A percentile compares a stretch with the other conserved stretches of the same genome.
These are phyloP conservation scores for Anabas testudineus DNA, from an alignment of 2,797 vertebrate species.

Conservation along the genomic window DNA sequence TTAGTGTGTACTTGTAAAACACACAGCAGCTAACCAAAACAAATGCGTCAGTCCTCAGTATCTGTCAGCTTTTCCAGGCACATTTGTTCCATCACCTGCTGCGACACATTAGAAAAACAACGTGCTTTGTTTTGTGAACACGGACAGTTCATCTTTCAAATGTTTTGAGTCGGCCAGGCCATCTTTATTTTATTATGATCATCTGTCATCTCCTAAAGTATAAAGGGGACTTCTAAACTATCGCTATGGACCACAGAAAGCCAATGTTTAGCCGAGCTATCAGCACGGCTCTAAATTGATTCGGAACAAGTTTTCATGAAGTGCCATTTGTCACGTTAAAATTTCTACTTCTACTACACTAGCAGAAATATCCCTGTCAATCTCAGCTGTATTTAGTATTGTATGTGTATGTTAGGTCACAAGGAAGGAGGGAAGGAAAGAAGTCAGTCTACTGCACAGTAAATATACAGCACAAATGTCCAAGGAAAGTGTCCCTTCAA, in stretches of 20 bases:
- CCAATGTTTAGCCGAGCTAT: neutral
- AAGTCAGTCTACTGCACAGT: too few relatives aligned
- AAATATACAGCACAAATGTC: neutral
- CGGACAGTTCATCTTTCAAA: conserved; percentile 41
- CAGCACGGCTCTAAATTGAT: too few relatives aligned
- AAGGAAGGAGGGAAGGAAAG: too few relatives aligned
- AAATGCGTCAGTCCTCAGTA: conserved; percentile 19
- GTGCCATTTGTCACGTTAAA: too few relatives aligned
- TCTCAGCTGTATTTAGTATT: neutral
- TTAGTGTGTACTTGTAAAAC: conserved; percentile 1
- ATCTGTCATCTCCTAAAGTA: conserved; percentile 25
- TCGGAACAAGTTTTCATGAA: too few relatives aligned
- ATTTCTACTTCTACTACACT: too few relatives aligned
- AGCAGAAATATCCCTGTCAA: neutral
- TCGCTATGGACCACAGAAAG: neutral
- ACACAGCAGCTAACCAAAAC: conserved; percentile 15
- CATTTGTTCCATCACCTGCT: conserved; percentile 32
- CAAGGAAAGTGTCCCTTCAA: neutral
- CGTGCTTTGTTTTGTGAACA: conserved; percentile 5
- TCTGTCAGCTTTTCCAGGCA: conserved; percentile 32
- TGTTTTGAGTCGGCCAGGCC: conserved; percentile 20
- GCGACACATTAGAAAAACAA: conserved; percentile 8
- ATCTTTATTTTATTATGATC: conserved; percentile 30
- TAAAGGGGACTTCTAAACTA: conserved; percentile 22
- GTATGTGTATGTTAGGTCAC: too few relatives aligned